Conservation (phyloP, 2,113 vertebrate species). For the Oryctolagus cuniculus region mOryCun1.1 NC_091432.1:83439001-83439500, state of each 20-base stretch:
- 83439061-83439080: slow-evolving; percentile 60
- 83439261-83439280: slow-evolving; percentile 56
- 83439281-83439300: slow-evolving; percentile 68
- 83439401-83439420: background rate
- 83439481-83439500: background rate
- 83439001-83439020: slow-evolving; percentile 67
- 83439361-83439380: slow-evolving; percentile 61
- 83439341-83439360: slow-evolving; percentile 55
- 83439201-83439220: slow-evolving; percentile 73
- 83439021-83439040: slow-evolving; percentile 71
- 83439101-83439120: slow-evolving; percentile 64
- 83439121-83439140: slow-evolving; percentile 60
- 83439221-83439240: slow-evolving; percentile 79
- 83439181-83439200: slow-evolving; percentile 72
- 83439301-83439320: slow-evolving; percentile 64
- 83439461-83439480: background rate
- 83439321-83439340: slow-evolving; percentile 50
- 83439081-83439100: slow-evolving; percentile 61
- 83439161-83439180: slow-evolving; percentile 54
- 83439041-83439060: slow-evolving; percentile 64
- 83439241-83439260: slow-evolving; percentile 57
- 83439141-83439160: slow-evolving; percentile 77
- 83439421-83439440: slow-evolving; percentile 27
- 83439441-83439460: slow-evolving; percentile 37
- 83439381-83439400: background rate